Evolutionary conservation across 2,113 vertebrate genomes (phyloP).

Genomic region (Eolophus roseicapilla): DNA sequence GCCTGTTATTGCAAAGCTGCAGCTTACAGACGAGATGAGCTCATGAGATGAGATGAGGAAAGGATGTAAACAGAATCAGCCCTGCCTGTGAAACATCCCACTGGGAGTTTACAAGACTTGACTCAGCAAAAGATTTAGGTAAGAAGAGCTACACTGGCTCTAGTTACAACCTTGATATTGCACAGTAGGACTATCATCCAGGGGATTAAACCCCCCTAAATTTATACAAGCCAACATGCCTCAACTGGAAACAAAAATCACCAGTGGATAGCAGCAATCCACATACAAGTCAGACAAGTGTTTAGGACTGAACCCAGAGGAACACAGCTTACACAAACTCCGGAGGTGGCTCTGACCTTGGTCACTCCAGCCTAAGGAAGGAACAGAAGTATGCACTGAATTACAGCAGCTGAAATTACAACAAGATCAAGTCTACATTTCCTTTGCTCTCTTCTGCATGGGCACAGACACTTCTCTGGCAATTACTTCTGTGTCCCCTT

Average conservation of each 20-base stretch:
- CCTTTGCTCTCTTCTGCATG: neutral
- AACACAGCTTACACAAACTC: neutral
- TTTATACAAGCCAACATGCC: neutral
- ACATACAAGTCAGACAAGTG: neutral
- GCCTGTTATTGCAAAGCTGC: constrained; percentile 16
- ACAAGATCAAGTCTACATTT: neutral
- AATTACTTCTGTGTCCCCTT: neutral
- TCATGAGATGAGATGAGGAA: neutral
- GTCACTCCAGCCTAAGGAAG: neutral
- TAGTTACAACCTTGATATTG: neutral
- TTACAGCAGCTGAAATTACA: neutral
- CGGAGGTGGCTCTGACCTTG: neutral
- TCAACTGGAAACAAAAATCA: constrained; percentile 1
- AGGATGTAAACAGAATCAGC: constrained; percentile 22
- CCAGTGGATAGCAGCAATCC: neutral
- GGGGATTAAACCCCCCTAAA: neutral
- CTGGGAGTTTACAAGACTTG: constrained; percentile 12
- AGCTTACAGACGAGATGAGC: constrained; percentile 13
- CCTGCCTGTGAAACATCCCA: neutral
- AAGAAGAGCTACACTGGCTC: neutral
- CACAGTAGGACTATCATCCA: neutral
- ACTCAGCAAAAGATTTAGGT: neutral
- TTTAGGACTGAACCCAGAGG: neutral
- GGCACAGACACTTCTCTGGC: neutral
- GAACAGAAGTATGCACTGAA: neutral